Conservation (phyloP, 2,113 vertebrate species). For the Neopipo cinnamomea region DNA sequence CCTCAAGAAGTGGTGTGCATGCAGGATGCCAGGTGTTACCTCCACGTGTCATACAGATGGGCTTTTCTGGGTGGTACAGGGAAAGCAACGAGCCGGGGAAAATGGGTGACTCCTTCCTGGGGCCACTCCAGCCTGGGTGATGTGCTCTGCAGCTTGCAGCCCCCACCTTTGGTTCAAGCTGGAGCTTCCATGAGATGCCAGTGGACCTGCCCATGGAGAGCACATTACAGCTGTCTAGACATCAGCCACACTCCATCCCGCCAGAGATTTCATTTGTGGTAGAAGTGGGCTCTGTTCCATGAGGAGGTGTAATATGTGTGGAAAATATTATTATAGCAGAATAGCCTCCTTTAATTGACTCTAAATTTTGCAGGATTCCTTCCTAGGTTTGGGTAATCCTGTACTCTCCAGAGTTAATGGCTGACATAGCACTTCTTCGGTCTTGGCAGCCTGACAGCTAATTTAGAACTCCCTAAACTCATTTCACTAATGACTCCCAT, state of each 20-base stretch:
- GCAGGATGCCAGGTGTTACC: no score
- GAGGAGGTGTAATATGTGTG: constrained; percentile 54
- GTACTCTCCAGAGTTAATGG: constrained; percentile 42
- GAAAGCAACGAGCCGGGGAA: neutral
- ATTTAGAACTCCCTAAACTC: constrained; percentile 68
- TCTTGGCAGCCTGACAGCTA: constrained; percentile 62
- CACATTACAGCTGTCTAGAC: constrained; percentile 55
- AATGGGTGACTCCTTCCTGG: neutral
- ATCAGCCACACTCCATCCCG: constrained; percentile 19
- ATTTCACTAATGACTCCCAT: constrained; percentile 68
- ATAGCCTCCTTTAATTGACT: constrained; percentile 55
- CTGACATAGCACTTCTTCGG: constrained; percentile 57
- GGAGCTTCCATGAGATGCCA: constrained; percentile 21
- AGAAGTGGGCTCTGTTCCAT: constrained; percentile 38
- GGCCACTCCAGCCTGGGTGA: neutral
- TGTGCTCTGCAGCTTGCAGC: neutral
- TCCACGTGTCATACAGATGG: fast-evolving
- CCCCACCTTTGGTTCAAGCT: neutral
- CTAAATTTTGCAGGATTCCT: constrained; percentile 47
- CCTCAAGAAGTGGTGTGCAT: neutral
- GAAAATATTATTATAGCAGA: constrained; percentile 62
- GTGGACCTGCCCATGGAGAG: constrained; percentile 13
- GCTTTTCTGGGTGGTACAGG: neutral
- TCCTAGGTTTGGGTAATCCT: constrained; percentile 38
- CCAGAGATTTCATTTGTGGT: constrained; percentile 43